Evolutionary conservation across 2,888 invertebrate genomes (phyloP).

Genomic region (Leptopilina syphax): DNA sequence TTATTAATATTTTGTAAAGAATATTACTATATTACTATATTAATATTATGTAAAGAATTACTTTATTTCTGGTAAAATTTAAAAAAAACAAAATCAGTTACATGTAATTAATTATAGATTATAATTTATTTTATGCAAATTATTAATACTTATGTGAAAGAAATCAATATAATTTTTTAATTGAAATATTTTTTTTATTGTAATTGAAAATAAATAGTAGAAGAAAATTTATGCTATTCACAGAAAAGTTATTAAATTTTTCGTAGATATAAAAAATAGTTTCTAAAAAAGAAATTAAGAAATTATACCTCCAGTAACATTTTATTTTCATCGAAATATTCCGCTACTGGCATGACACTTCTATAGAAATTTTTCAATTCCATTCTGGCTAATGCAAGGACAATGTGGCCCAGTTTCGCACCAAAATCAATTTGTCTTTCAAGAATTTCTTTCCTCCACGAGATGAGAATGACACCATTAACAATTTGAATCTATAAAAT

Average conservation of each 20-base stretch:
- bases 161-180: no score
- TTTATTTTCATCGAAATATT: constrained; percentile 92
- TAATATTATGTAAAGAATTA: background rate
- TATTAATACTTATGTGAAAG: no score
- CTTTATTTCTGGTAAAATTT: background rate
- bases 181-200: no score
- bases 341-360: constrained; percentile 93
- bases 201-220: no score
- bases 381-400: constrained; percentile 90
- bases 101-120: no score
- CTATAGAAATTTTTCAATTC: constrained; percentile 93
- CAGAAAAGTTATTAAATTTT: no score
- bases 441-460: constrained; percentile 91
- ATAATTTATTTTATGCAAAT: no score
- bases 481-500: constrained; percentile 88
- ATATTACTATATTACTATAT: no score
- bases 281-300: background rate
- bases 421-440: constrained; percentile 95
- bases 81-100: no score
- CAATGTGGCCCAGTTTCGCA: constrained; percentile 91
- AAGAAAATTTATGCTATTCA: no score
- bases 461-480: constrained; percentile 90
- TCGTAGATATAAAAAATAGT: background rate
- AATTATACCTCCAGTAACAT: constrained; percentile 84
- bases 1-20: no score